Conservation (phyloP, 92 coral and sea anemone genomes). For the Porites divaricata region DNA sequence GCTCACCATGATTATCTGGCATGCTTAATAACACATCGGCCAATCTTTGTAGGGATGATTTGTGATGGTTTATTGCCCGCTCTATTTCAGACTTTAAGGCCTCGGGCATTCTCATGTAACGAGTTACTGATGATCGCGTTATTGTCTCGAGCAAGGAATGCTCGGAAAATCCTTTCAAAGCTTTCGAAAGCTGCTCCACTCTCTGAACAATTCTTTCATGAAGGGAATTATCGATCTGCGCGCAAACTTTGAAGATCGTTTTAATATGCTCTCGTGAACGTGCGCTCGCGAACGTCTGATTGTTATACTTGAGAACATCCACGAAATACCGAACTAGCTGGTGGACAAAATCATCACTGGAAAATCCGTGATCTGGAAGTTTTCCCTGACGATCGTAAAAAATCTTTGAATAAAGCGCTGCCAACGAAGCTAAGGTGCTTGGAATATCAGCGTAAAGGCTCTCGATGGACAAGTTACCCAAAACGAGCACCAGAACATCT, state of each 20-base stretch:
- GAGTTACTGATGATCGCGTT: conserved; percentile 69
- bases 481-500: conserved; percentile 84
- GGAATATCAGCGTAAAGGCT: conserved; percentile 84
- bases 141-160: conserved; percentile 76
- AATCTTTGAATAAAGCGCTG: conserved; percentile 78
- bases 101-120: conserved; percentile 74
- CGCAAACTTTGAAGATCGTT: conserved; percentile 66
- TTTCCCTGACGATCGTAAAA: conserved; percentile 65
- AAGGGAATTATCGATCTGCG: conserved; percentile 61
- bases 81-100: conserved; percentile 79
- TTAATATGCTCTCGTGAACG: conserved; percentile 78
- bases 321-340: conserved; percentile 77
- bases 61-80: conserved; percentile 64
- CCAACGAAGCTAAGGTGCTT: conserved; percentile 76
- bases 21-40: conserved; percentile 64
- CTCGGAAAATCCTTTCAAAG: conserved; percentile 68
- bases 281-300: conserved; percentile 86
- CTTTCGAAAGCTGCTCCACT: conserved; percentile 62
- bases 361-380: conserved; percentile 61
- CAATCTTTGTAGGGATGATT: conserved; percentile 67
- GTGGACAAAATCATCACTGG: conserved; percentile 75
- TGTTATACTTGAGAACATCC: conserved; percentile 78
- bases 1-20: conserved; percentile 60
- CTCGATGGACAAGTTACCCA: conserved; percentile 79
- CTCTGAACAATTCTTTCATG: conserved; percentile 57